These are phyloP conservation scores for Drosophila leontia DNA, from an alignment of 1,140 invertebrate species.

Conservation along the genomic window DNA sequence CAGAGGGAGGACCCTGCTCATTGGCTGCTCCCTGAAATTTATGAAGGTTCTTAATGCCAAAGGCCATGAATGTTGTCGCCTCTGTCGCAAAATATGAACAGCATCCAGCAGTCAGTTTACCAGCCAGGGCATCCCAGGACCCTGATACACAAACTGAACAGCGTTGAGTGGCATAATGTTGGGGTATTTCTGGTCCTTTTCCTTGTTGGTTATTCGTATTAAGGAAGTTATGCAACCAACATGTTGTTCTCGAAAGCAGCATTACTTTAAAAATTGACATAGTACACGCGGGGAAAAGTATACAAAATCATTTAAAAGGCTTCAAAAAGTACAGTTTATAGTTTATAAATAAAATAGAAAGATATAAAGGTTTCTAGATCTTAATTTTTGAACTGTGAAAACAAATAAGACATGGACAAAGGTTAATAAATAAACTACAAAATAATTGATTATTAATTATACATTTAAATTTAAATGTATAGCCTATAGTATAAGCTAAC, in stretches of 20 bases:
- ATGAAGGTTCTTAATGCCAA: constrained; percentile 80
- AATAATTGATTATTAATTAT: too few relatives aligned
- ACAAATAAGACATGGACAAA: too few relatives aligned
- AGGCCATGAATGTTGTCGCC: constrained; percentile 79
- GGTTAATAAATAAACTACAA: too few relatives aligned
- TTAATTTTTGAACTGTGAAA: too few relatives aligned
- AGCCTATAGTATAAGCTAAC: too few relatives aligned
- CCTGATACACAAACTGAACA: constrained; percentile 12
- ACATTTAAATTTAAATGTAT: too few relatives aligned
- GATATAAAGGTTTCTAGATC: too few relatives aligned
- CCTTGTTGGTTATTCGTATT: constrained; percentile 34
- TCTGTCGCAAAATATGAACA: constrained; percentile 59
- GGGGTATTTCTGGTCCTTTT: constrained; percentile 40
- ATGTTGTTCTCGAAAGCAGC: constrained; percentile 37
- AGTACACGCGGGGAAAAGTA: not conserved
- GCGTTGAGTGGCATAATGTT: constrained; percentile 58
- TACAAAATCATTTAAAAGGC: not conserved
- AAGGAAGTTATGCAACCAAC: constrained; percentile 42
- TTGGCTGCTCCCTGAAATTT: constrained; percentile 72
- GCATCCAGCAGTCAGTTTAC: constrained; percentile 32
- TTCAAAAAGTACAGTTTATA: not conserved
- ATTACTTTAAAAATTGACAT: constrained; percentile 1
- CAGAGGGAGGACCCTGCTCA: constrained; percentile 33
- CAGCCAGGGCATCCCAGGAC: constrained; percentile 8
- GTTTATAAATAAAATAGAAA: too few relatives aligned